Conservation (phyloP, 2,113 vertebrate genomes). For the Coregonus clupeaformis region DNA sequence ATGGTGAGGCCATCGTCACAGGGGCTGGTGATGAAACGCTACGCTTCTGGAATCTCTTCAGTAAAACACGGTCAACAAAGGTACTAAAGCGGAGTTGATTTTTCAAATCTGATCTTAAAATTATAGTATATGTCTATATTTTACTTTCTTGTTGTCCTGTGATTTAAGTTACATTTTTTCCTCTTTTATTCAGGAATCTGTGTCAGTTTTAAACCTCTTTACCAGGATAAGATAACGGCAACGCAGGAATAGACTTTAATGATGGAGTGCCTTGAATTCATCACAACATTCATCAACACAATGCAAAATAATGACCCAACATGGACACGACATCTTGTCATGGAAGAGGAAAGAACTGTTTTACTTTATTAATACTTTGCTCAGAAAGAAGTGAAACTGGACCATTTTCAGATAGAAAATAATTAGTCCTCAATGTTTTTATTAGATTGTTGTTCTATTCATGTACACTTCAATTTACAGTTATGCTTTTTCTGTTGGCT, state of each 20-base stretch:
- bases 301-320: too few species aligned
- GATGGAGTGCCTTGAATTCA: not conserved
- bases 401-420: too few species aligned
- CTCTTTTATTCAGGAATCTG: constrained; percentile 78
- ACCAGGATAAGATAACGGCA: constrained; percentile 87
- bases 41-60: constrained; percentile 98
- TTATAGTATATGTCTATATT: not conserved
- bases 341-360: too few species aligned
- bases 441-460: too few species aligned
- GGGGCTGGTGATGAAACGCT: constrained; percentile 96
- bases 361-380: too few species aligned
- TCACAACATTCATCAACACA: too few species aligned
- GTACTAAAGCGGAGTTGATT: constrained; percentile 59
- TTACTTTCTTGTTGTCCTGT: not conserved
- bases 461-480: too few species aligned
- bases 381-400: too few species aligned
- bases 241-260: not conserved
- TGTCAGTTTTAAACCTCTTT: constrained; percentile 93
- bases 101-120: not conserved
- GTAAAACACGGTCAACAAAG: constrained; percentile 97
- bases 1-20: constrained; percentile 97
- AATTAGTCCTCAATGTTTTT: too few species aligned
- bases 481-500: too few species aligned
- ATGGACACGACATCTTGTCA: too few species aligned
- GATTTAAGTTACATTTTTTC: not conserved